Percentiles rank a stretch among this genome's conserved stretches.
Conservation (phyloP, 2,888 invertebrate species). For the Tridacna crocea region DNA sequence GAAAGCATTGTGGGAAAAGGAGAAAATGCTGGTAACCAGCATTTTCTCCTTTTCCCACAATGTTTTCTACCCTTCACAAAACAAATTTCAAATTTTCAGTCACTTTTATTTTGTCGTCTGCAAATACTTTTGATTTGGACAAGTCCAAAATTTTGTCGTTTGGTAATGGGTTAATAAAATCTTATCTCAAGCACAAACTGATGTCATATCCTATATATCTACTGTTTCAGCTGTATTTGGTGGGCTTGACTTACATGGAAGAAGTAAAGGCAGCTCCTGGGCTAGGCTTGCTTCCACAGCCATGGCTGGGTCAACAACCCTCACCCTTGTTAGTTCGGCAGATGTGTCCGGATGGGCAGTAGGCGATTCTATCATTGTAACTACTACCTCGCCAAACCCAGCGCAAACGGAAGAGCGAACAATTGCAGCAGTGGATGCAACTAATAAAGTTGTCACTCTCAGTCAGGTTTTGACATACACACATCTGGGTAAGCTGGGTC, state of each 20-base stretch:
- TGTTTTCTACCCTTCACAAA: too few species aligned
- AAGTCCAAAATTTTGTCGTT: too few species aligned
- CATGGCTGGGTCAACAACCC: conserved; percentile 46
- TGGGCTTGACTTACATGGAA: conserved; percentile 73
- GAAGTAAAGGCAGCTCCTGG: conserved; percentile 60
- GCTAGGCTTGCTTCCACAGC: conserved; percentile 64
- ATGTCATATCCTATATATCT: too few species aligned
- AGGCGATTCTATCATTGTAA: conserved; percentile 68
- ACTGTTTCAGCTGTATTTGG: conserved; percentile 69
- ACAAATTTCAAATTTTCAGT: too few species aligned
- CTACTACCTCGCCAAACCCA: conserved; percentile 67
- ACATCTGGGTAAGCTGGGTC: conserved; percentile 69
- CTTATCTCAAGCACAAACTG: too few species aligned
- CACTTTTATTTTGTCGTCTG: too few species aligned
- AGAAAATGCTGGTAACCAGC: too few species aligned
- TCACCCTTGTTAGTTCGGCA: conserved; percentile 41
- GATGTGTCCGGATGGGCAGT: conserved; percentile 64
- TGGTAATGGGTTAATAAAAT: too few species aligned
- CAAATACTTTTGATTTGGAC: too few species aligned
- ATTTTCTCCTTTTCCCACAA: too few species aligned
- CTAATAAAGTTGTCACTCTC: conserved; percentile 64
- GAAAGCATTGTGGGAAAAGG: too few species aligned
- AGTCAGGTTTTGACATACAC: conserved; percentile 63
- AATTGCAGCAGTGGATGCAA: conserved; percentile 60
- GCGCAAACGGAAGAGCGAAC: conserved; percentile 68